A percentile compares a stretch with the other conserved stretches of the same genome.
These are phyloP conservation scores for Crocidura indochinensis DNA, from an alignment of 2,797 vertebrate species.

Conservation along the genomic window DNA sequence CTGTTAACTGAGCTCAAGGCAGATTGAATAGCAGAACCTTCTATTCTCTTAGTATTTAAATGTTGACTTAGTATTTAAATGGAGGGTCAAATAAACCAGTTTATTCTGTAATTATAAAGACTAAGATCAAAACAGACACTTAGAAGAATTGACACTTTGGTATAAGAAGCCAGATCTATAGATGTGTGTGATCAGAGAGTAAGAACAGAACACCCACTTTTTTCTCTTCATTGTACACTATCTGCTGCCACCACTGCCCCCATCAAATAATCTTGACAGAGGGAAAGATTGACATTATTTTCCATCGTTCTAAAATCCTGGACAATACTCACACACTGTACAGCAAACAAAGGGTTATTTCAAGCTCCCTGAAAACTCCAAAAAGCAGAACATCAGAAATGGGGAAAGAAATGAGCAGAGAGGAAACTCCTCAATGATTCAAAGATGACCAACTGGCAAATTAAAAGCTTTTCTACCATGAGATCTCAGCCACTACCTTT, in stretches of 20 bases:
- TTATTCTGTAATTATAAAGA: conserved; percentile 4
- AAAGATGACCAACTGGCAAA: no score
- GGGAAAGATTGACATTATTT: neutral
- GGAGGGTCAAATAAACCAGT: neutral
- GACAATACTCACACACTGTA: neutral
- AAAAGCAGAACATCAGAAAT: no score
- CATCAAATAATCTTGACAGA: neutral
- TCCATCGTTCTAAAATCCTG: neutral
- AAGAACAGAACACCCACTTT: neutral
- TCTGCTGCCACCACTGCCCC: neutral
- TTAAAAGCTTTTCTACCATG: no score
- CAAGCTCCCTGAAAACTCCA: no score
- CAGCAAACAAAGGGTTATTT: no score
- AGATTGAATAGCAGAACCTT: neutral
- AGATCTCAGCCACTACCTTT: no score
- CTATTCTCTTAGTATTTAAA: neutral
- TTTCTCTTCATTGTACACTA: neutral
- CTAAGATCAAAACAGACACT: conserved; percentile 9
- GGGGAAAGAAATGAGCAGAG: no score
- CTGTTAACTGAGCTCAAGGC: neutral
- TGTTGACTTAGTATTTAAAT: neutral
- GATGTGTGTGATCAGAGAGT: conserved; percentile 3
- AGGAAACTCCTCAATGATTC: no score
- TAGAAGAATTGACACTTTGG: neutral
- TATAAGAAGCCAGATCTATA: neutral